A percentile compares a stretch with the other conserved stretches of the same genome.
Evolutionary conservation across 2,113 vertebrate genomes (phyloP).

Genomic region (Chionis minor): DNA sequence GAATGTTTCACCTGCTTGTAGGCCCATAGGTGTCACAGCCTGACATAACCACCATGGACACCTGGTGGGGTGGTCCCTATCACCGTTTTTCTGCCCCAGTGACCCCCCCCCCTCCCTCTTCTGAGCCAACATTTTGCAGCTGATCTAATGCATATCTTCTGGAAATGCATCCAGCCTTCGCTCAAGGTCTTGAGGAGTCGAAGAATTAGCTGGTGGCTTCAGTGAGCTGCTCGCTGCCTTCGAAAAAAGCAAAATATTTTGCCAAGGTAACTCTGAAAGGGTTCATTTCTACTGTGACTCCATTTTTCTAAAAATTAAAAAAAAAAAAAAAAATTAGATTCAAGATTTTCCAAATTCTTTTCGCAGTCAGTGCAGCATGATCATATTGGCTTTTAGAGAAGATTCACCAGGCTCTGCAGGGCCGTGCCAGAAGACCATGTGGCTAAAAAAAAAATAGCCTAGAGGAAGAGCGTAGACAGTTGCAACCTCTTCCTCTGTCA

Average conservation of each 20-base stretch:
- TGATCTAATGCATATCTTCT: background rate
- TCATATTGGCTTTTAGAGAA: background rate
- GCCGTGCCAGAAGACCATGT: background rate
- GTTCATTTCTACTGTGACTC: background rate
- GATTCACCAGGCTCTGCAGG: background rate
- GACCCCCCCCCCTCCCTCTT: background rate
- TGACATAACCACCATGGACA: background rate
- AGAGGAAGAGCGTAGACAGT: background rate
- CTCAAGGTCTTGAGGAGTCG: background rate
- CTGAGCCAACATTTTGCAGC: background rate
- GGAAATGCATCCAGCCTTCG: background rate
- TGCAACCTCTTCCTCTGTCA: background rate
- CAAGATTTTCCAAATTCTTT: background rate
- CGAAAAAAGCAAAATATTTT: background rate
- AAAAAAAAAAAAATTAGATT: background rate
- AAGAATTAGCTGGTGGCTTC: background rate
- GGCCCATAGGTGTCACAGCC: background rate
- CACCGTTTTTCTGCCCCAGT: background rate
- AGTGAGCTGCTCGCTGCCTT: background rate
- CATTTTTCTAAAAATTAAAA: background rate
- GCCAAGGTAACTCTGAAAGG: background rate
- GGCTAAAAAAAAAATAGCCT: background rate
- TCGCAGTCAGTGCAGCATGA: rapidly evolving
- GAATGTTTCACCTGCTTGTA: background rate
- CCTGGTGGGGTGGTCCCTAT: background rate